Percentiles rank a stretch among this genome's conserved stretches.
These are phyloP conservation scores for Eledona agricola DNA, from an alignment of 2,888 invertebrate genomes.

Conservation along the genomic window DNA sequence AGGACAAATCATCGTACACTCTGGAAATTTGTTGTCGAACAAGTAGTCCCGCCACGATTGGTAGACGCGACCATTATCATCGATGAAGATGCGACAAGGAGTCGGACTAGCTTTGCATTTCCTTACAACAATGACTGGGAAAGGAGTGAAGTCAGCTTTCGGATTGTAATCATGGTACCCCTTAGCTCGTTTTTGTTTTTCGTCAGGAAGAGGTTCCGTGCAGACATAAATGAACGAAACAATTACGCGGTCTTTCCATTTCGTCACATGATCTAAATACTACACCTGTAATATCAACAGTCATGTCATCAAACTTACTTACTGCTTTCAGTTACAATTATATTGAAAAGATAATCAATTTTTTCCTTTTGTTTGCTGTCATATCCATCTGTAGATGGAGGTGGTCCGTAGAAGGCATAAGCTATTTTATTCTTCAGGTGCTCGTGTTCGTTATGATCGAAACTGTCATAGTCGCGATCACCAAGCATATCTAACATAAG, in stretches of 20 bases:
- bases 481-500: slow-evolving; percentile 68
- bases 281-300: neutral
- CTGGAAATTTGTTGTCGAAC: slow-evolving; percentile 64
- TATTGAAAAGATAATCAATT: slow-evolving; percentile 48
- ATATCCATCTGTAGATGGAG: slow-evolving; percentile 62
- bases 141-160: slow-evolving; percentile 49
- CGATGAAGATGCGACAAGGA: slow-evolving; percentile 56
- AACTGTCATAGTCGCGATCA: slow-evolving; percentile 66
- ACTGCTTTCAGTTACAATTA: slow-evolving; percentile 48
- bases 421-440: slow-evolving; percentile 66
- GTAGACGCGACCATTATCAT: slow-evolving; percentile 64
- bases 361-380: slow-evolving; percentile 45
- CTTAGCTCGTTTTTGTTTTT: slow-evolving; percentile 48
- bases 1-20: slow-evolving; percentile 67
- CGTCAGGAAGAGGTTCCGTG: slow-evolving; percentile 51
- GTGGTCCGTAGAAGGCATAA: slow-evolving; percentile 67
- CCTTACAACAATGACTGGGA: slow-evolving; percentile 55
- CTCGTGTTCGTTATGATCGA: slow-evolving; percentile 64
- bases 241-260: slow-evolving; percentile 48
- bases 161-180: slow-evolving; percentile 53
- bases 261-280: slow-evolving; percentile 45
- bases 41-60: slow-evolving; percentile 66
- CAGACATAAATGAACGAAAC: slow-evolving; percentile 51
- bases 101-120: slow-evolving; percentile 52
- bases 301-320: slow-evolving; percentile 37